Evolutionary conservation across 2,113 vertebrate genomes (phyloP), one percentile per base, ranked within the genome.

Genomic region (Sinocyclocheilus grahami): DNA sequence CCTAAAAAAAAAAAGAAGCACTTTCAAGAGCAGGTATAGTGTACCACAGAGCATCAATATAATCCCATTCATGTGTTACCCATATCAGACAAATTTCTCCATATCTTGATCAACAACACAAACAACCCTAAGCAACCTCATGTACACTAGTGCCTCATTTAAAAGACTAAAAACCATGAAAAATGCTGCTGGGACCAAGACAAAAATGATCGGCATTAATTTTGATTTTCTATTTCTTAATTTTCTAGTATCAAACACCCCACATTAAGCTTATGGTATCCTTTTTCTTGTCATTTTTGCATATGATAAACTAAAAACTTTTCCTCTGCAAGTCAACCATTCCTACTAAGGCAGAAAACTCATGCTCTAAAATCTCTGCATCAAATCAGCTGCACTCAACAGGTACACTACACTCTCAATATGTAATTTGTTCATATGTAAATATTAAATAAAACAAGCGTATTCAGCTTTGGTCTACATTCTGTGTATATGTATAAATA

Each of bases 401-500:
- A 10, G 4, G 60, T 30, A 65, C 37, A 46, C 78, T 62, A 62
- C 8, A 5, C 20, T 46, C 37, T 46, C 5, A 13, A 24, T 65
- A 65, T 46, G 7, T 30, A 24, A 42, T 65, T 14, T n/a, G 12
- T 42, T 80, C 5, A 62, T 48, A 8, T 76, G 6, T 62, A n/a
- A 60, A 60, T 63, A 27, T 48, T n/a, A 18, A 83, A 78, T 37
- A 58, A 33, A 3, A 78, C 14, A 85, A 37, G 46, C 22, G 5
- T 42, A 71, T 71, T 71, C 13, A 58, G 72, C 63, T 16, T 77
- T 18, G 27, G 37, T 39, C 71, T 79, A 58, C 14, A 79, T 63
- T 71, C 76, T 79, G 51, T 42, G 69, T 83, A 55, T 20, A 4
- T 42, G 20, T 72, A 82, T 78, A 83, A 51, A 33, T 22, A 20